These are phyloP conservation scores for Helicorthomorpha holstii DNA, from an alignment of 1,140 invertebrate species.

Conservation along the genomic window DNA sequence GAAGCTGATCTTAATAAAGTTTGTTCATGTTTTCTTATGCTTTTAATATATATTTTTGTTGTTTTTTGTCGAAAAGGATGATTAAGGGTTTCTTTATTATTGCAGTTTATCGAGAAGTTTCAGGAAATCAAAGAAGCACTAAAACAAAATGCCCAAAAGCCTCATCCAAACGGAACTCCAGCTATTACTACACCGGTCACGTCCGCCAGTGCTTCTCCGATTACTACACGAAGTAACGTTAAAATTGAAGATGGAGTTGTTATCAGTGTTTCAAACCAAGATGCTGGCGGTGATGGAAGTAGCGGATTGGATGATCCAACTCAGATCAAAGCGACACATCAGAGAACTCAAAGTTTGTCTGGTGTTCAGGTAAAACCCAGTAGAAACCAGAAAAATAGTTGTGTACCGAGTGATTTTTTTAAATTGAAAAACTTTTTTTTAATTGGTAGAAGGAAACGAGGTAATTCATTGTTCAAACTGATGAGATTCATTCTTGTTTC, in stretches of 20 bases:
- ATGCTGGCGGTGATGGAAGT: constrained; percentile 24
- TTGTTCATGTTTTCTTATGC: constrained; percentile 5
- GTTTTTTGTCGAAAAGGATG: not conserved
- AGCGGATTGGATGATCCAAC: not conserved
- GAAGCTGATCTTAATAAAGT: constrained; percentile 88
- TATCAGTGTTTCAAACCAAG: constrained; percentile 5
- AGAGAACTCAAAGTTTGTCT: constrained; percentile 34
- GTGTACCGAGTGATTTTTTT: no score
- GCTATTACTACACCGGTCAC: constrained; percentile 40
- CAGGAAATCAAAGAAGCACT: constrained; percentile 95
- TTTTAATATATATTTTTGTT: not conserved
- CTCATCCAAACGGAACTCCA: constrained; percentile 39
- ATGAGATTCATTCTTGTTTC: no score
- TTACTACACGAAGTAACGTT: constrained; percentile 36
- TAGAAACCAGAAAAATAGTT: no score
- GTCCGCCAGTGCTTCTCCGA: constrained; percentile 66
- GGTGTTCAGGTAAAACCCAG: constrained; percentile 30
- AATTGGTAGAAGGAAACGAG: no score
- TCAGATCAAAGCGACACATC: constrained; percentile 19
- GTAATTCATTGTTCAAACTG: no score
- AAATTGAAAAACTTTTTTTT: no score
- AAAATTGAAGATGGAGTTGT: constrained; percentile 2
- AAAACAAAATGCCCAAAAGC: constrained; percentile 13
- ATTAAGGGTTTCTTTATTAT: constrained; percentile 14
- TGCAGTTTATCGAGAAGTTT: constrained; percentile 94